A percentile compares a stretch with the other conserved stretches of the same genome.
These are phyloP conservation scores for Neosilurus mollespiculum DNA, from an alignment of 2,797 vertebrate species.

Conservation along the genomic window DNA sequence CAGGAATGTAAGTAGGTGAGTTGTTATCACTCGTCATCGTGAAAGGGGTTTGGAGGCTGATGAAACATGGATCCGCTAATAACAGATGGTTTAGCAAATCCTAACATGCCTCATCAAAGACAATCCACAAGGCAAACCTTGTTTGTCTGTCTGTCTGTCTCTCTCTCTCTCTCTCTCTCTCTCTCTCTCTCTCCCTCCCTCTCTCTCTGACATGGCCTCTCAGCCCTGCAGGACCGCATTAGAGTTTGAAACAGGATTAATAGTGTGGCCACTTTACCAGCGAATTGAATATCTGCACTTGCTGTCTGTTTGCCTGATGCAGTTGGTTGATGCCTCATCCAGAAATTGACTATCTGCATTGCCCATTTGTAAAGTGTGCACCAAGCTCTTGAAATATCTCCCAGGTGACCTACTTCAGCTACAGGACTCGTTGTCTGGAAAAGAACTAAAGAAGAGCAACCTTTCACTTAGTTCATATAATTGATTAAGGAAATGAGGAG, in stretches of 20 bases:
- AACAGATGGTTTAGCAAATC: slow-evolving; percentile 69
- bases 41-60: slow-evolving; percentile 60
- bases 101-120: slow-evolving; percentile 70
- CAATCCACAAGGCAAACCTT: slow-evolving; percentile 60
- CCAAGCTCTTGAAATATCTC: slow-evolving; percentile 75
- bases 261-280: slow-evolving; percentile 66
- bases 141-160: neutral
- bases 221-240: slow-evolving; percentile 67
- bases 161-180: no score
- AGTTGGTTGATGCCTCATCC: slow-evolving; percentile 61
- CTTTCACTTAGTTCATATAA: slow-evolving; percentile 19
- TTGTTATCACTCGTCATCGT: slow-evolving; percentile 73
- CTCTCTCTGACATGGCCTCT: slow-evolving; percentile 61
- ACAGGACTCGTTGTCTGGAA: slow-evolving; percentile 64
- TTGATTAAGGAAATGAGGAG: slow-evolving; percentile 49
- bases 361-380: slow-evolving; percentile 66
- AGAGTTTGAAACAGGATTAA: slow-evolving; percentile 73
- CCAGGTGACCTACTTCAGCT: slow-evolving; percentile 54
- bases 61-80: slow-evolving; percentile 72
- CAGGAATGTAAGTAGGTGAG: slow-evolving; percentile 33
- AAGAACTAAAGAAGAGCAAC: slow-evolving; percentile 10
- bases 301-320: slow-evolving; percentile 63
- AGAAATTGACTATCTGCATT: slow-evolving; percentile 61
- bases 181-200: no score
- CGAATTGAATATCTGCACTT: slow-evolving; percentile 66